Base-by-base conservation (phyloP, 1,140 invertebrate species). In the Drosophila rhopaloa region DNA sequence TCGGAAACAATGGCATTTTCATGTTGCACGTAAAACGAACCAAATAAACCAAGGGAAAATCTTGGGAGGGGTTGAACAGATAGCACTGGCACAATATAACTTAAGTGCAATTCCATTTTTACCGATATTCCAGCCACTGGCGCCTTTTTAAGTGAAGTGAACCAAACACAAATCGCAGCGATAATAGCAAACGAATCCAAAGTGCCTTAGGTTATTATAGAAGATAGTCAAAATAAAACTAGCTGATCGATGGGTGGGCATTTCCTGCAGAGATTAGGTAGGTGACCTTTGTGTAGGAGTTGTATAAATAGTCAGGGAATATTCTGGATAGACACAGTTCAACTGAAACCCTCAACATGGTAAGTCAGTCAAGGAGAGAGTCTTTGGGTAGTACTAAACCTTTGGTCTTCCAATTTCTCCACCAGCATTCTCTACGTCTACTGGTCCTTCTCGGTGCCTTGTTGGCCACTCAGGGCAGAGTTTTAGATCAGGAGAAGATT, bases 1-100 rank as follows among this genome's bases (percentile, higher is more conserved):
- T 68, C 70, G 55, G 55, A 86, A 86, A 86, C 83, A 86, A 86
- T 86, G 84, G 83, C 79, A 86, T 86, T 86, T 86, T 88, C 83
- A 86, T 86, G 83, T 86, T 79, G 76, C 83, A 88, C 82, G 75
- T 81, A 65, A 78, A 73, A 62, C 54, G 54, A 67, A 37, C 51
- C 32, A 66, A 76, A 60, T 55, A 76, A 77, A 77, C 47, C 50
- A 27, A 14, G 24, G 37, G n/a, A 50, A 57, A 66, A n/a, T 5
- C 37, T n/a, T 16, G 48, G 13, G 54, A 43, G 35, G 37, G 48
- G 65, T 4, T 14, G 4, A 35, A 35, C 46, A 60, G 48, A 61
- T 62, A 78, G 57, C 59, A 78, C 68, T 70, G 61, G 63, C 67
- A 68, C 75, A 76, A 79, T 88, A 86, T 74, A 79, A 66, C 80